Conservation (phyloP, 2,113 vertebrate species). For the Spea bombifrons region DNA sequence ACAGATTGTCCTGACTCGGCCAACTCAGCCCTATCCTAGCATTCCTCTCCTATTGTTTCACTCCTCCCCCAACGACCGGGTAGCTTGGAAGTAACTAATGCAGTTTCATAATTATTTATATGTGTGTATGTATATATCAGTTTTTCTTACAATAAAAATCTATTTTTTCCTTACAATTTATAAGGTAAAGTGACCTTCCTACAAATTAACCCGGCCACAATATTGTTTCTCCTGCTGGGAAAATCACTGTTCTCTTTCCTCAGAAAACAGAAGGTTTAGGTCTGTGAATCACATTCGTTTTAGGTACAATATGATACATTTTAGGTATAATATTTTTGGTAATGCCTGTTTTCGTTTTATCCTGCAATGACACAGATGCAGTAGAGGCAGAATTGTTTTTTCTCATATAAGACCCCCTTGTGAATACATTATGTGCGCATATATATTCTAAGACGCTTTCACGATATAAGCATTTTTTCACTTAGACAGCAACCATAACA, state of each 20-base stretch:
- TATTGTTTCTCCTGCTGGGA: too few species aligned
- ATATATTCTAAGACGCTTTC: constrained; percentile 69
- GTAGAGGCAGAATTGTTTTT: constrained; percentile 35
- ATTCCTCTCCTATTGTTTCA: too few species aligned
- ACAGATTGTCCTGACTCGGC: too few species aligned
- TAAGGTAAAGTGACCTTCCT: too few species aligned
- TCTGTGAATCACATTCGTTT: constrained; percentile 3
- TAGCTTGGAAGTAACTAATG: too few species aligned
- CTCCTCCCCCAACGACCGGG: too few species aligned
- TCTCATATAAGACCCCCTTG: constrained; percentile 36
- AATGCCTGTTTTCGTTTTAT: constrained; percentile 6
- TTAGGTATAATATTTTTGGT: neutral
- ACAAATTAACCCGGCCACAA: too few species aligned
- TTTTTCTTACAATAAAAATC: too few species aligned
- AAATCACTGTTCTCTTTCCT: neutral
- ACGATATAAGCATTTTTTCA: constrained; percentile 76
- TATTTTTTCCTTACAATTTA: too few species aligned
- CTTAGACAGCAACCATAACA: constrained; percentile 75
- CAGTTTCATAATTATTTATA: too few species aligned
- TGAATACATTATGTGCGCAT: constrained; percentile 69
- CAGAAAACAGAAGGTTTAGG: neutral
- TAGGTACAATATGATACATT: neutral
- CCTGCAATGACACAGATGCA: constrained; percentile 25
- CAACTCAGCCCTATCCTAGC: too few species aligned
- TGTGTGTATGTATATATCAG: too few species aligned